Conservation (phyloP, 2,113 vertebrate species). For the Chaetorhynchus papuensis region DNA sequence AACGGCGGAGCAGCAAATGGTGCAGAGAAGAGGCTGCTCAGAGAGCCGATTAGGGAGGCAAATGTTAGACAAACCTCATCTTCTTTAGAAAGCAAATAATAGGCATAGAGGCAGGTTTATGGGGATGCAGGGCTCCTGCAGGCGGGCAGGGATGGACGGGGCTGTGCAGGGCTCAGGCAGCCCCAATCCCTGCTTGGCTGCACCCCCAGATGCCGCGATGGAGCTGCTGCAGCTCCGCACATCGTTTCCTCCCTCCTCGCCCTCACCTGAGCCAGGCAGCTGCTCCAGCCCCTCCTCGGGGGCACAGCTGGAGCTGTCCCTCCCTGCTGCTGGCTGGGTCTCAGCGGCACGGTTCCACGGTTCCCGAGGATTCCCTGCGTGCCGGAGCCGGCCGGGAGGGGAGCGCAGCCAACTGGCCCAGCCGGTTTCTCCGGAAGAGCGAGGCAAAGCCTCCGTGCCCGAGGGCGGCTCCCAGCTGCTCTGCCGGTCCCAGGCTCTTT, state of each 20-base stretch:
- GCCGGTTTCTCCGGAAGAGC: slow-evolving; percentile 6
- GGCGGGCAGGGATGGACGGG: background rate
- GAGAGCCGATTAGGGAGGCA: slow-evolving; percentile 56
- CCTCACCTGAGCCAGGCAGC: background rate
- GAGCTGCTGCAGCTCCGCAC: background rate
- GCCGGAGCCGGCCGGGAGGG: background rate
- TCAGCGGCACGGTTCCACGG: background rate
- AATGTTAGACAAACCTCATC: slow-evolving; percentile 56
- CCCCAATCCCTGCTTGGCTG: background rate
- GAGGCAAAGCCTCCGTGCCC: background rate
- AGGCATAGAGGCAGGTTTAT: background rate
- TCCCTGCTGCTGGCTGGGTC: background rate
- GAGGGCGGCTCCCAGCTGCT: slow-evolving; percentile 17
- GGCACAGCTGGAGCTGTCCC: background rate
- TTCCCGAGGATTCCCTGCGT: slow-evolving; percentile 27
- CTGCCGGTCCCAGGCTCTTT: slow-evolving; percentile 27
- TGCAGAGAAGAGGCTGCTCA: slow-evolving; percentile 52
- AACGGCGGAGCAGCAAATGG: slow-evolving; percentile 29
- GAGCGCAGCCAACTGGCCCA: background rate
- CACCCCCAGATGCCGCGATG: background rate
- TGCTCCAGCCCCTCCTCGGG: background rate
- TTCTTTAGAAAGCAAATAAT: slow-evolving; percentile 50
- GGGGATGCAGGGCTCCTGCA: background rate
- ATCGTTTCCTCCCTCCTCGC: background rate
- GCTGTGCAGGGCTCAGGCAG: slow-evolving; percentile 16